Base-by-base conservation (phyloP, 2,888 invertebrate species). In the Himalopsyche anomala region DNA sequence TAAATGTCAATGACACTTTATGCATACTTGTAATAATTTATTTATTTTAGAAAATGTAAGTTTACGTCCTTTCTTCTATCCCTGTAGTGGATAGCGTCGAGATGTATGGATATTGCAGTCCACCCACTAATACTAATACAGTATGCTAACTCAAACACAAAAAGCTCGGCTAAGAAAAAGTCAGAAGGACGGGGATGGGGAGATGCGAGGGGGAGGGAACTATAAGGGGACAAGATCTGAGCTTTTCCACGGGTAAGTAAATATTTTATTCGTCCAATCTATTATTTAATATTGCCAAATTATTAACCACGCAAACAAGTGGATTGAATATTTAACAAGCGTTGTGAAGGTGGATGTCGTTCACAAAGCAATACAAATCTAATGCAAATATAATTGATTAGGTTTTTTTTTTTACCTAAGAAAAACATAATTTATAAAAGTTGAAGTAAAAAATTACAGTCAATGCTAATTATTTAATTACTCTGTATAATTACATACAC, bases 141-240 rank as follows among this genome's bases (percentile, higher is more conserved):
- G 86, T 88, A 88, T 88, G 88, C 88, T 84, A 88, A 88, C 87
- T 86, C 84, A 82, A 82, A 79, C 81, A 85, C 84, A 87, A 87
- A 86, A 83, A 86, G 55, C 83, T 80, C 55, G 82, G 80, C 84
- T 84, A 88, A 87, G 85, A 86, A 85, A 82, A 74, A 54, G 82
- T 56, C 81, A 45, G 81, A 80, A 54, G 82, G 51, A 54, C 11
- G 9, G 79, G 79, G 55, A 15, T 51, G 54, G 36, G 45, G 69
- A 74, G 28, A 36, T 17, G 80, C 12, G 80, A 84, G 87, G 88
- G 83, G 86, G 82, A 86, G 85, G 87, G 86, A 88, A 86, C 88
- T 69, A 36, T 62, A 55, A 74, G 51, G 85, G 82, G 79, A 38
- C 55, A 28, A 80, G 80, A 80, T 42, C 62, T 62, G 62, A 62